Conservation (phyloP, 2,888 invertebrate species). For the Poecilus cupreus region DNA sequence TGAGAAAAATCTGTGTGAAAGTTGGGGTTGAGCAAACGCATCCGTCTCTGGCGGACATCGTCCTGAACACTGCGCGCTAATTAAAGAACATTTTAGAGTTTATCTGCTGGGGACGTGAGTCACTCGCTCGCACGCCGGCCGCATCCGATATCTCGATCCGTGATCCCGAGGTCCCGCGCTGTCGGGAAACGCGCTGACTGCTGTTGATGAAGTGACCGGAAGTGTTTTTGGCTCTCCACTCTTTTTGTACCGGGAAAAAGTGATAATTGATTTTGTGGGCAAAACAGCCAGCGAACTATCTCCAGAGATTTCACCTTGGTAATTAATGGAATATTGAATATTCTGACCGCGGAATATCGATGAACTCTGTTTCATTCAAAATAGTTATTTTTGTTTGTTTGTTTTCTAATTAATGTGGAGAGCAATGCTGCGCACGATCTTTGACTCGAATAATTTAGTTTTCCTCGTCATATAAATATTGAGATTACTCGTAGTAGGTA, state of each 20-base stretch:
- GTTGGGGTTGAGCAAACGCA: background rate
- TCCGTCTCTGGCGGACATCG: background rate
- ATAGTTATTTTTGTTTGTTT: background rate
- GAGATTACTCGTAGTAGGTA: too few species aligned
- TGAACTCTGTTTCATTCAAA: constrained; percentile 8
- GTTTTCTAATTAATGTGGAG: background rate
- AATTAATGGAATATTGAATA: constrained; percentile 30
- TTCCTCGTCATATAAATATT: too few species aligned
- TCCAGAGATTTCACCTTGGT: constrained; percentile 22
- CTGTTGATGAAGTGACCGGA: constrained; percentile 53
- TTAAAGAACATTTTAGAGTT: constrained; percentile 60
- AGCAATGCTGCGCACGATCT: too few species aligned
- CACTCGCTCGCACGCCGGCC: background rate
- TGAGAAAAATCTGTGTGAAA: background rate
- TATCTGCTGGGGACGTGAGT: constrained; percentile 55
- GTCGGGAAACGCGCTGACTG: constrained; percentile 28
- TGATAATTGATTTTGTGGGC: constrained; percentile 49
- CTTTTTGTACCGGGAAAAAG: constrained; percentile 38
- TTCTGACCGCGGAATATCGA: background rate
- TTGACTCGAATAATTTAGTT: too few species aligned
- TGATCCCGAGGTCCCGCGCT: background rate
- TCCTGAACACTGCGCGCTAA: constrained; percentile 39
- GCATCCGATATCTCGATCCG: background rate
- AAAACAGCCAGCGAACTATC: constrained; percentile 38
- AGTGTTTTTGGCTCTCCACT: constrained; percentile 33